Evolutionary conservation across 2,113 vertebrate species (phyloP).

Genomic region (Serilophus lunatus): DNA sequence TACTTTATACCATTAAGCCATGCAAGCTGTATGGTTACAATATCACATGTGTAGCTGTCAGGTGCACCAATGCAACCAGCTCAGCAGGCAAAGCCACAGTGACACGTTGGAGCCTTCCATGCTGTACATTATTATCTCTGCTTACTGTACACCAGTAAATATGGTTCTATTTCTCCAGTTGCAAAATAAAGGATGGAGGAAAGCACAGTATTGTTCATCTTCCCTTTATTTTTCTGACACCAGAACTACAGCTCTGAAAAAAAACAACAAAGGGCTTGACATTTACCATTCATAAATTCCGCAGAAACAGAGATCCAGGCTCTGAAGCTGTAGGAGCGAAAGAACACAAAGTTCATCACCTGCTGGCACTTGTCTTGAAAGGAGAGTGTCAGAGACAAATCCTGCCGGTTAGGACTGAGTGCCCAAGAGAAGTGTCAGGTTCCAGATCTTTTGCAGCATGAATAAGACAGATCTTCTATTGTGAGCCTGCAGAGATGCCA

Average conservation of each 20-base stretch:
- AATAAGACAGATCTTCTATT: constrained; percentile 26
- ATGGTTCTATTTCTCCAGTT: neutral
- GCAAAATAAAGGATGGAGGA: constrained; percentile 29
- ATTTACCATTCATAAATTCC: constrained; percentile 67
- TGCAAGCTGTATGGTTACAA: neutral
- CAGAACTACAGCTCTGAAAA: constrained; percentile 38
- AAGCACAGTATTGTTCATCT: neutral
- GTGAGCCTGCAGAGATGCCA: constrained; percentile 10
- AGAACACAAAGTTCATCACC: constrained; percentile 63
- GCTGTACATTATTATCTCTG: constrained; percentile 44
- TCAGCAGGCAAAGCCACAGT: neutral
- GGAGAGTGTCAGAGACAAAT: constrained; percentile 16
- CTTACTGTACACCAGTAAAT: neutral
- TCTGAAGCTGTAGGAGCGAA: constrained; percentile 54
- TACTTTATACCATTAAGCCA: neutral
- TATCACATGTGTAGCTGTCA: neutral
- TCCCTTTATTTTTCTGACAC: constrained; percentile 44
- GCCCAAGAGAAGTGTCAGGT: constrained; percentile 38
- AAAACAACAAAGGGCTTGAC: constrained; percentile 63
- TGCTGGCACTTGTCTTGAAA: constrained; percentile 43
- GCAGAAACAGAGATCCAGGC: constrained; percentile 45
- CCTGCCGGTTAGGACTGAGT: constrained; percentile 1
- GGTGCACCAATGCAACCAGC: neutral
- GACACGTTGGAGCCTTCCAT: neutral
- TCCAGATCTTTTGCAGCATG: constrained; percentile 44